Evolutionary conservation across 2,797 vertebrate genomes (phyloP).

Genomic region (Antennarius maculatus): DNA sequence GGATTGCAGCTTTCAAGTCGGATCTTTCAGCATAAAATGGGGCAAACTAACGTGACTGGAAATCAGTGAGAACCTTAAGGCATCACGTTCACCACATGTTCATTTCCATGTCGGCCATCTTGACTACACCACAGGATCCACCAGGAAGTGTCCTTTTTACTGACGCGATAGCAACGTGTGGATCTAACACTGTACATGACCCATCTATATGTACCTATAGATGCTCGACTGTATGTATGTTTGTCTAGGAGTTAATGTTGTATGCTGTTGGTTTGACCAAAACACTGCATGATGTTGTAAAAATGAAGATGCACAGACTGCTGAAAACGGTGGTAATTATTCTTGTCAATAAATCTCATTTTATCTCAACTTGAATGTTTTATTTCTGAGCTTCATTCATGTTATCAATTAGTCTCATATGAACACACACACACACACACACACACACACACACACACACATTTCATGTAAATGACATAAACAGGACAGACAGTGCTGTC

Average conservation of each 20-base stretch:
- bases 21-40: background rate
- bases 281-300: slow-evolving; percentile 74
- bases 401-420: too few species aligned
- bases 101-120: slow-evolving; percentile 32
- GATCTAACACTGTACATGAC: slow-evolving; percentile 54
- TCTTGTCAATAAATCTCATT: slow-evolving; percentile 76
- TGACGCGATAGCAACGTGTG: slow-evolving; percentile 35
- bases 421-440: too few species aligned
- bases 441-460: too few species aligned
- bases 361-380: slow-evolving; percentile 1
- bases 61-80: background rate
- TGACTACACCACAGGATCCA: slow-evolving; percentile 36
- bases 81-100: background rate
- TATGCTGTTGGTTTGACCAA: slow-evolving; percentile 63
- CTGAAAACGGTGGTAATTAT: slow-evolving; percentile 44
- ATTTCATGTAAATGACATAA: too few species aligned
- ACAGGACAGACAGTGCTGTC: too few species aligned
- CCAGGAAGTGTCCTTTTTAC: slow-evolving; percentile 61
- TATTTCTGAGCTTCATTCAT: too few species aligned
- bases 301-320: slow-evolving; percentile 53
- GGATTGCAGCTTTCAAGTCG: background rate
- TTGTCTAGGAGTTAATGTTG: slow-evolving; percentile 73
- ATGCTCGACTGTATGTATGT: slow-evolving; percentile 65
- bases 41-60: background rate
- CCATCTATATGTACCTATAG: slow-evolving; percentile 63